Evolutionary conservation across 2,797 vertebrate genomes (phyloP).

Genomic region (Paguma larvata): DNA sequence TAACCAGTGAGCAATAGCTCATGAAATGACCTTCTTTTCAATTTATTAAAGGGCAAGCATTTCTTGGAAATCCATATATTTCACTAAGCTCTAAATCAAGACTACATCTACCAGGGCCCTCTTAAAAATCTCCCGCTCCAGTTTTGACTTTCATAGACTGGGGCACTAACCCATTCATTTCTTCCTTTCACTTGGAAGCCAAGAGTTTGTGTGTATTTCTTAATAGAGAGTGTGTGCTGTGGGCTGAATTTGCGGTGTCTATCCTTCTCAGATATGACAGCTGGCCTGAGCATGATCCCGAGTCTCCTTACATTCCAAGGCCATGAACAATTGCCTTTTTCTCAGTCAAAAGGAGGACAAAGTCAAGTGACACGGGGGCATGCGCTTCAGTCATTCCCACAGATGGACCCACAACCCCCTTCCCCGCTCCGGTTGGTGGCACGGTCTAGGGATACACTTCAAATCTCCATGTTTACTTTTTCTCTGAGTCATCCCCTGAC

Average conservation of each 20-base stretch:
- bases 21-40: slow-evolving; percentile 75
- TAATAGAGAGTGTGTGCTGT: not conserved
- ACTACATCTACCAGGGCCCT: not conserved
- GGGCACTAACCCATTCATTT: not conserved
- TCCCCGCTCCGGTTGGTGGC: not conserved
- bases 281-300: not conserved
- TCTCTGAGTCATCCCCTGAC: not conserved
- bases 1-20: slow-evolving; percentile 65
- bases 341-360: not conserved
- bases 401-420: not conserved
- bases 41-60: slow-evolving; percentile 68
- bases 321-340: not conserved
- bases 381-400: not conserved
- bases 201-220: not conserved
- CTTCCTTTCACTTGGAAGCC: not conserved
- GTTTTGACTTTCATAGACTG: slow-evolving; percentile 22
- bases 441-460: not conserved
- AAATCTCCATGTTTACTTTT: not conserved
- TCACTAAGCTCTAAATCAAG: slow-evolving; percentile 66
- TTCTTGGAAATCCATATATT: slow-evolving; percentile 72
- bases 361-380: not conserved
- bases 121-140: slow-evolving; percentile 4
- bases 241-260: not conserved
- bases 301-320: not conserved
- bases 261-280: not conserved